Evolutionary conservation across 2,888 invertebrate genomes (phyloP), one percentile per base, ranked within the genome.

Genomic region (Autographa pulchrina): DNA sequence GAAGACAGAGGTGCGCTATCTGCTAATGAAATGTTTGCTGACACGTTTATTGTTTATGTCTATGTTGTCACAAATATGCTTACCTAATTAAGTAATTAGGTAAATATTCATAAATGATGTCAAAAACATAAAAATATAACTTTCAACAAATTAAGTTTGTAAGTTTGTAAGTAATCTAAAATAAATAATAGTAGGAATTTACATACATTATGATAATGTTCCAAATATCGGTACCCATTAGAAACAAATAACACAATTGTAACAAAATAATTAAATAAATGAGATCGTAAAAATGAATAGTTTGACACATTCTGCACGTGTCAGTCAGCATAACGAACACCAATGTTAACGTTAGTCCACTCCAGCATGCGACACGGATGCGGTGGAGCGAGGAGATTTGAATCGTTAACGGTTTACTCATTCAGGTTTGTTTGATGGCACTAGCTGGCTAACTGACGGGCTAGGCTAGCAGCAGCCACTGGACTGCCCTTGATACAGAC

Each of bases 251-350:
- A 66, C 62, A 70, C 66, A 11, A 65, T 32, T 59, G 18, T 48
- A 9, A 20, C 58, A 25, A 62, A n/a, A 48, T 11, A 38, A 38
- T 2, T 38, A 38, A 70, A 65, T 70, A 25, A 35, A 25, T 41
- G 62, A 48, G 43, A 60, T 68, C 52, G 59, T 77, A 65, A 74
- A 77, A 48, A 43, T 20, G 32, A 41, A 70, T 77, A 25, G 69
- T 43, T 77, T 43, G 11, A 56, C 64, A 67, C 66, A 77, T 11
- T 52, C 48, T 48, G 20, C 43, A 41, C 54, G 14, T 25, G 52
- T 31, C 2, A n/a, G 16, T 6, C 25, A 2, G 18, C 20, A 14
- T 25, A 16, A 31, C 25, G 58, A 1, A 20, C 35, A 54, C 18
- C 18, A 18, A 38, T 7, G 3, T 18, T n/a, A 52, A 58, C n/a